phyloP scores from a whole-genome alignment of 1,140 invertebrate genomes.

The Chironomus striatipennis region DNA sequence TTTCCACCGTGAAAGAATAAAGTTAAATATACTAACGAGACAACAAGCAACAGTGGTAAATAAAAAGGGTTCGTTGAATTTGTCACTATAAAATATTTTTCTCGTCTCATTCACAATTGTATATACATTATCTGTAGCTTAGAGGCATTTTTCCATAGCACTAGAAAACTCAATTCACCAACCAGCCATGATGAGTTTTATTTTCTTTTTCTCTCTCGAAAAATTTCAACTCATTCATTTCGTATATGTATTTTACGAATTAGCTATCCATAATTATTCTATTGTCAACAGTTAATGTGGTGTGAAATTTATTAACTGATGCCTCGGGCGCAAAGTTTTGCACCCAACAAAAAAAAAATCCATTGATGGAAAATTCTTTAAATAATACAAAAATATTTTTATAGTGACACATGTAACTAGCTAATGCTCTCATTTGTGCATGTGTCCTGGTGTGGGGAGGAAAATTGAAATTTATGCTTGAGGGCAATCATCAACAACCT shows the following conservation, averaged over 20 bases:
- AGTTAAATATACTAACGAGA: background rate
- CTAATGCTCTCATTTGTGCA: background rate
- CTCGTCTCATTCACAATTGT: background rate
- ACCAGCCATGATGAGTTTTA: background rate
- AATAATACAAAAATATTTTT: background rate
- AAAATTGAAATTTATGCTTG: background rate
- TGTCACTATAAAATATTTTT: conserved; percentile 4
- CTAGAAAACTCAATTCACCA: background rate
- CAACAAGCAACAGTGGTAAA: conserved; percentile 5
- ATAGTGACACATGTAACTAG: background rate
- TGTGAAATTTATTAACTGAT: conserved; percentile 30
- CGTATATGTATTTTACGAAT: conserved; percentile 17
- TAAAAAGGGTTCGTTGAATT: conserved; percentile 21
- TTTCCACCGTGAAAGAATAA: background rate
- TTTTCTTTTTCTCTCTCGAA: no score
- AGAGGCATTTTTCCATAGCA: background rate
- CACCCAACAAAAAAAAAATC: background rate
- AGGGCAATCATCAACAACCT: background rate
- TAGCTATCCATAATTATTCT: conserved; percentile 28
- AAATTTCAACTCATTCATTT: background rate
- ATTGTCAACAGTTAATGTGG: conserved; percentile 30
- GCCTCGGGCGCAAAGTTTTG: background rate
- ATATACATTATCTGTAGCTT: background rate
- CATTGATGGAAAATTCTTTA: no score
- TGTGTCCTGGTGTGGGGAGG: background rate